Percentiles rank a stretch among this genome's conserved stretches.
Conservation (phyloP, 1,140 invertebrate species). For the Sesamia nonagrioides region DNA sequence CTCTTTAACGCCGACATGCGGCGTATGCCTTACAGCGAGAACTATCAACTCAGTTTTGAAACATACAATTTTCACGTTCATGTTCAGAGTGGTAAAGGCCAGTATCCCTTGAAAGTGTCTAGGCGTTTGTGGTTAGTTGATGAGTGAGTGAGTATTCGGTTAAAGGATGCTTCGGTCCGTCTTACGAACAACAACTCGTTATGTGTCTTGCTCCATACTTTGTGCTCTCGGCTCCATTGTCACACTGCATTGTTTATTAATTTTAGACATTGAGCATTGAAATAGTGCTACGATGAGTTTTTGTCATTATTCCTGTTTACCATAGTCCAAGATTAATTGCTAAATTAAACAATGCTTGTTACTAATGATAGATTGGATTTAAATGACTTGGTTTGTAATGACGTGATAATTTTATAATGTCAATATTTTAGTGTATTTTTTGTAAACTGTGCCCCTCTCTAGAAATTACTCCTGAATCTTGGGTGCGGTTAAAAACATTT, state of each 20-base stretch:
- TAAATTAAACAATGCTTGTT: too few species aligned
- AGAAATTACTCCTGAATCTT: too few species aligned
- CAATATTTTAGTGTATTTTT: too few species aligned
- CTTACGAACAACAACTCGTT: constrained; percentile 69
- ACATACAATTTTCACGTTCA: background rate
- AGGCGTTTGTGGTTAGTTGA: constrained; percentile 7
- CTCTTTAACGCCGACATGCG: constrained; percentile 60
- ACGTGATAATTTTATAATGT: too few species aligned
- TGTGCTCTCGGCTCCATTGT: constrained; percentile 53
- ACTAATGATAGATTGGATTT: too few species aligned
- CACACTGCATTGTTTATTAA: constrained; percentile 29
- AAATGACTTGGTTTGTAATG: too few species aligned
- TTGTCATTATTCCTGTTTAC: too few species aligned
- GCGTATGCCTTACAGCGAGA: background rate
- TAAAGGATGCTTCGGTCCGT: constrained; percentile 64
- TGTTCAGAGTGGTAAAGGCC: background rate
- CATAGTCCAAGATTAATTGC: too few species aligned
- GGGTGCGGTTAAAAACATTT: too few species aligned
- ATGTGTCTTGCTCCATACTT: constrained; percentile 51
- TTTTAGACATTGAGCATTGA: background rate
- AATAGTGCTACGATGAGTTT: too few species aligned
- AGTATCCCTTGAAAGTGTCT: background rate
- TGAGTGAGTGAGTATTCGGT: constrained; percentile 44
- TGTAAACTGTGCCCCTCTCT: too few species aligned
- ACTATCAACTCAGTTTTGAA: background rate